Base-by-base conservation (phyloP, 2,113 vertebrate genomes). In the Pollachius pollachius region DNA sequence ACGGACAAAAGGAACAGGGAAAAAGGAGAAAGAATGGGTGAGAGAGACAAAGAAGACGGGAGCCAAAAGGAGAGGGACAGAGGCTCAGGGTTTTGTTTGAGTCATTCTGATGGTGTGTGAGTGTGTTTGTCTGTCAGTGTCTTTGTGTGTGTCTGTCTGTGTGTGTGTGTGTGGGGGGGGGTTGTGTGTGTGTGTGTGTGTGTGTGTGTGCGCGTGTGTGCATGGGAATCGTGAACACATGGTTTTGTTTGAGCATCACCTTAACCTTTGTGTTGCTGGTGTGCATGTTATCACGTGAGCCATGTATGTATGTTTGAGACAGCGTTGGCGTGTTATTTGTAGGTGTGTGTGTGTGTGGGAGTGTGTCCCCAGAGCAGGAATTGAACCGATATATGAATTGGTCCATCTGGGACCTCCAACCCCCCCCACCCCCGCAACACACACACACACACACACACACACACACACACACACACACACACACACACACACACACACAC, bases 331-430 rank as follows among this genome's bases (percentile, higher is more conserved):
- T 62, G 54, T 62, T 62, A 15, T n/a, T 41, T 64, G 21, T 27
- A 18, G 52, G 41, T 18, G 23, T 54, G 41, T 15, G 41, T 15
- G 61, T 13, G 21, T 52, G 71, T 30, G 19, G 61, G 21, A 18
- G 64, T 60, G 56, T 67, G 64, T 48, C 66, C 27, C 56, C 52
- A 60, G 64, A 65, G 41, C 60, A 73, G 74, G 52, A 74, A 77
- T 76, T 85, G 76, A 89, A 85, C 81, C 41, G 70, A 67, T 74
- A 85, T 90, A 89, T 84, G 87, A 89, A 89, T 84, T 74, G 64
- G 69, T 83, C 81, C 91, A 90, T 84, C 72, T 85, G 87, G 87
- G 89, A 89, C 85, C 80, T 75, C 65, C 21, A 61, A 23, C 68
- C 30, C 19, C 41, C 19, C 61, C 16, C 60, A 25, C 15, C 15